phyloP scores from a whole-genome alignment of 2,888 invertebrate species.

The Timema podura region DNA sequence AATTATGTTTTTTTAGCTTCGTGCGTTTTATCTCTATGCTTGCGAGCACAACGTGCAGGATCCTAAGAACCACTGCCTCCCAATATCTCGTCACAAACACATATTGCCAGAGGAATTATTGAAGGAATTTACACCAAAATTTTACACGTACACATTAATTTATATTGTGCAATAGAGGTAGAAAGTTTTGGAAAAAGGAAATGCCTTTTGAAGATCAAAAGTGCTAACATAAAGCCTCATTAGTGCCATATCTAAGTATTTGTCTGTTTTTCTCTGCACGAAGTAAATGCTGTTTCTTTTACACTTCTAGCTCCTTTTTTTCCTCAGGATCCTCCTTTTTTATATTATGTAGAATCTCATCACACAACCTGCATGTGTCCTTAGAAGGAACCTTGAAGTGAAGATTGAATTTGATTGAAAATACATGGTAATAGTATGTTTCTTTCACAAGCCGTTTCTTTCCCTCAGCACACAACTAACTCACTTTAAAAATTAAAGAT shows the following conservation, averaged over 20 bases:
- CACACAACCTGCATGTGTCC: constrained; percentile 9
- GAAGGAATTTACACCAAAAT: background rate
- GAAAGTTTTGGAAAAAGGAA: too few species aligned
- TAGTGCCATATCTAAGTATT: background rate
- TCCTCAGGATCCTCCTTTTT: background rate
- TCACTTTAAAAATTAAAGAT: background rate
- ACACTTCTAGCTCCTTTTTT: background rate
- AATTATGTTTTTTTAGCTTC: background rate
- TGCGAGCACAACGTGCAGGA: background rate
- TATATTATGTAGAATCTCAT: background rate
- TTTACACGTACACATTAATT: background rate
- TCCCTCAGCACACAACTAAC: background rate
- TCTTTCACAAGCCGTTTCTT: background rate
- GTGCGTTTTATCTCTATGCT: background rate
- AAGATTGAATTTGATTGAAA: constrained; percentile 1
- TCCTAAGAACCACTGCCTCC: background rate
- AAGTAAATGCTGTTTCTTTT: constrained; percentile 2
- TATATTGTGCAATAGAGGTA: background rate
- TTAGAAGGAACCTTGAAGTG: constrained; percentile 1
- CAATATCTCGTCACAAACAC: constrained; percentile 2
- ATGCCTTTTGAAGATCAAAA: too few species aligned
- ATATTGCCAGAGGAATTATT: background rate
- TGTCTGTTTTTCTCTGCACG: constrained; percentile 2
- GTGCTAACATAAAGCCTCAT: background rate
- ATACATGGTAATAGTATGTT: constrained; percentile 8